phyloP scores from a whole-genome alignment of 2,113 vertebrate species.

The Nothobranchius kuhntae region DNA sequence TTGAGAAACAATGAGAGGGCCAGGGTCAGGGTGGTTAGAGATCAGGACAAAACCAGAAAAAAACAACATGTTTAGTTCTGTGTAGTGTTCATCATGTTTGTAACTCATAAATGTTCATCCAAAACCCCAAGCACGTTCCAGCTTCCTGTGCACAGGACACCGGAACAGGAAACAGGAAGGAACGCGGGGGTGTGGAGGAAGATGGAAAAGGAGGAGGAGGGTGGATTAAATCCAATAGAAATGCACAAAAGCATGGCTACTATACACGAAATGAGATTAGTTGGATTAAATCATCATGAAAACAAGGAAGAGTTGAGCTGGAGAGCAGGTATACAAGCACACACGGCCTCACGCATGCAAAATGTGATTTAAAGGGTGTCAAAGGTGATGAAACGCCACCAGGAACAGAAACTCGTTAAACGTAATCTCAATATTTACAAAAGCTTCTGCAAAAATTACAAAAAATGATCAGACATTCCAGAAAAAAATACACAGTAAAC shows the following conservation, averaged over 20 bases:
- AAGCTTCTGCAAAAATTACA: constrained; percentile 17
- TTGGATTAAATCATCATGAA: no score
- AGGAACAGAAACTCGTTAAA: background rate
- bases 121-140: constrained; percentile 42
- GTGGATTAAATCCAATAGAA: constrained; percentile 12
- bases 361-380: background rate
- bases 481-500: constrained; percentile 12
- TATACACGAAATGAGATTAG: no score
- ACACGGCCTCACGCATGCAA: no score
- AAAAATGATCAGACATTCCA: constrained; percentile 2
- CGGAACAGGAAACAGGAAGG: constrained; percentile 76
- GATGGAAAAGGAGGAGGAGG: constrained; percentile 10
- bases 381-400: background rate
- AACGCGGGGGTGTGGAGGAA: constrained; percentile 56
- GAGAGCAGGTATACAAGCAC: no score
- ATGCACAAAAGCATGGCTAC: constrained; percentile 17
- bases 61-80: constrained; percentile 1
- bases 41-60: constrained; percentile 18
- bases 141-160: constrained; percentile 71
- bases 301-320: no score
- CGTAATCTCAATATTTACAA: constrained; percentile 32
- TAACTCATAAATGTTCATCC: constrained; percentile 56
- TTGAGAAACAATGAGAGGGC: constrained; percentile 54
- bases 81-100: constrained; percentile 27
- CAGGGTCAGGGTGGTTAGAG: constrained; percentile 30